Base-by-base conservation (phyloP, 2,797 vertebrate genomes). In the Onychomys arenicola region DNA sequence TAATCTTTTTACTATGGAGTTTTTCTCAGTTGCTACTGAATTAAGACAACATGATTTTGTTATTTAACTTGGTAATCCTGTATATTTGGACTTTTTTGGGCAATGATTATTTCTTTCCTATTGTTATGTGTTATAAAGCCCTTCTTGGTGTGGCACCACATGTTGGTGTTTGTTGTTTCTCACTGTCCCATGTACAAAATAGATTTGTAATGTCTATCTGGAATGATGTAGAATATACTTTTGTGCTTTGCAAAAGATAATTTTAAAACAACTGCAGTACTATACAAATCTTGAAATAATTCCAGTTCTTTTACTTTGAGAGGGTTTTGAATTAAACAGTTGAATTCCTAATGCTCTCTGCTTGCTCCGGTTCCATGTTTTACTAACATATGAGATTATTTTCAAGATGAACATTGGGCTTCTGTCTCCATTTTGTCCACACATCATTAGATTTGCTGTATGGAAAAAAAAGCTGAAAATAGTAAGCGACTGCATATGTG, bases 211-310 rank as follows among this genome's bases (percentile, higher is more conserved):
- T 67, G 19, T 4, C 43, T 94, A 7, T 67, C 27, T 85, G 37
- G 4, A n/a, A 40, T 88, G 43, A 73, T 94, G 94, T 69, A 94
- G 59, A 71, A 43, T 91, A 96, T 87, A 69, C 23, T 37, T 89
- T 92, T 88, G 71, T 94, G 32, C 7, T 67, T 46, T 81, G 32
- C 40, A 69, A 61, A 65, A 69, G 59, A 25, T 63, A 80, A 49
- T 40, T 87, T 89, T 90, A 37, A 81, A 91, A 46, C 29, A 86
- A 85, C 25, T 85, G 37, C 23, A 78, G 6, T 75, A 37, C 75
- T 43, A 76, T 32, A 5, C 37, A 91, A 21, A 71, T 89, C 55
- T 43, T 32, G 69, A 78, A 65, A 77, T 85, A 78, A 77, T 67
- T 92, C 49, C 52, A 88, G 40, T 82, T 63, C 52, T 29, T 46